These are phyloP conservation scores for Drosophila tanythrix DNA, from an alignment of 2,888 invertebrate species.

Conservation along the genomic window DNA sequence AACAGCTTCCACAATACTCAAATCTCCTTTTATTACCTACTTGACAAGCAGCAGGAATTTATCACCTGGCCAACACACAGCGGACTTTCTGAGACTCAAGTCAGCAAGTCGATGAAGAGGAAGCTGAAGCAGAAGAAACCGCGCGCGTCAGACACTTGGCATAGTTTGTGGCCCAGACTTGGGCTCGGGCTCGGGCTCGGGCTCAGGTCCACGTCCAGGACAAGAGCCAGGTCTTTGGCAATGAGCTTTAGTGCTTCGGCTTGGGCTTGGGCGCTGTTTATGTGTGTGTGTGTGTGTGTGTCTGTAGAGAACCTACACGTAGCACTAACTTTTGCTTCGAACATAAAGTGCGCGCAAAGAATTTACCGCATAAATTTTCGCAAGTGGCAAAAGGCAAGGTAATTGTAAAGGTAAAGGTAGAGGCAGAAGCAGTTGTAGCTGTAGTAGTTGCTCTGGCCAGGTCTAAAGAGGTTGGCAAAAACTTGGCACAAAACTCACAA, in stretches of 20 bases:
- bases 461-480: constrained; percentile 22
- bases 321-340: constrained; percentile 81
- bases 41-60: constrained; percentile 70
- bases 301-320: constrained; percentile 62
- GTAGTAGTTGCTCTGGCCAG: constrained; percentile 37
- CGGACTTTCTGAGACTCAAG: constrained; percentile 23
- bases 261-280: background rate
- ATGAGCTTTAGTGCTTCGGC: constrained; percentile 29
- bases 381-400: constrained; percentile 74
- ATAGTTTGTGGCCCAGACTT: constrained; percentile 67
- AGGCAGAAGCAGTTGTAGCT: constrained; percentile 36
- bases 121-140: constrained; percentile 23
- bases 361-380: constrained; percentile 79
- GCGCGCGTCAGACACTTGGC: constrained; percentile 74
- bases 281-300: background rate
- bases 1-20: constrained; percentile 42
- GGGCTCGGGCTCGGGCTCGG: constrained; percentile 10
- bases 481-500: constrained; percentile 81
- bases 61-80: constrained; percentile 69
- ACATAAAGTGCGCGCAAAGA: constrained; percentile 80
- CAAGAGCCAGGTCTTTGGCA: constrained; percentile 13
- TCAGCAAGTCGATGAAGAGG: constrained; percentile 26
- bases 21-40: constrained; percentile 63
- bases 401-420: constrained; percentile 35
- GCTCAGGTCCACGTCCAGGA: constrained; percentile 14